Evolutionary conservation across 2,113 vertebrate species (phyloP).

Genomic region (Otus sunia): DNA sequence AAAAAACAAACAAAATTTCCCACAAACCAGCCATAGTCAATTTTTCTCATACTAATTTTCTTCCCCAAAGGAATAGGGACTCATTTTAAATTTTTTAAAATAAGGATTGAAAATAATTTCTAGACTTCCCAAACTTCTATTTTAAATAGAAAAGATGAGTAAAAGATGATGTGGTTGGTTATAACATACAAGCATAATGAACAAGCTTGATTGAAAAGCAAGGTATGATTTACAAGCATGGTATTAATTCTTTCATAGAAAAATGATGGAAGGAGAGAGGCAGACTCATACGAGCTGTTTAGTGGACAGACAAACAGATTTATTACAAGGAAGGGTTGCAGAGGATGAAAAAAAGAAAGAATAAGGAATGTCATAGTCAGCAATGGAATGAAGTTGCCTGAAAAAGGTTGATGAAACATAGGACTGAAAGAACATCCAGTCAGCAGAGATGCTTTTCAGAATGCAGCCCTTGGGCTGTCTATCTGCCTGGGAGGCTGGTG

Average conservation of each 20-base stretch:
- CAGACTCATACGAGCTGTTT: background rate
- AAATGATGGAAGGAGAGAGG: background rate
- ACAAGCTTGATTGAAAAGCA: background rate
- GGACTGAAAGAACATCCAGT: background rate
- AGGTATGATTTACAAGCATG: background rate
- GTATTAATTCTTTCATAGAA: background rate
- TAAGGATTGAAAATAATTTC: background rate
- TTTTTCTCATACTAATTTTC: background rate
- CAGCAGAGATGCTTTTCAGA: background rate
- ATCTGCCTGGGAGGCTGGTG: background rate
- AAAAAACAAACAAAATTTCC: background rate
- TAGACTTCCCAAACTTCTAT: background rate
- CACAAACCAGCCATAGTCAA: background rate
- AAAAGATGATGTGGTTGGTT: background rate
- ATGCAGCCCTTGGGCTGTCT: background rate
- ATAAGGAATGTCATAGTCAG: background rate
- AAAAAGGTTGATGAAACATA: background rate
- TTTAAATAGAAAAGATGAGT: background rate
- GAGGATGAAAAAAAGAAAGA: background rate
- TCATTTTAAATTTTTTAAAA: background rate
- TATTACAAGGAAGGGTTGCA: background rate
- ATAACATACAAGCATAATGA: background rate
- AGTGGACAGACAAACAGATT: background rate
- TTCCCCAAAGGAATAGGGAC: background rate
- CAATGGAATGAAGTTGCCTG: background rate